Evolutionary conservation across 2,113 vertebrate species (phyloP).

Genomic region (Bolborhynchus lineola): DNA sequence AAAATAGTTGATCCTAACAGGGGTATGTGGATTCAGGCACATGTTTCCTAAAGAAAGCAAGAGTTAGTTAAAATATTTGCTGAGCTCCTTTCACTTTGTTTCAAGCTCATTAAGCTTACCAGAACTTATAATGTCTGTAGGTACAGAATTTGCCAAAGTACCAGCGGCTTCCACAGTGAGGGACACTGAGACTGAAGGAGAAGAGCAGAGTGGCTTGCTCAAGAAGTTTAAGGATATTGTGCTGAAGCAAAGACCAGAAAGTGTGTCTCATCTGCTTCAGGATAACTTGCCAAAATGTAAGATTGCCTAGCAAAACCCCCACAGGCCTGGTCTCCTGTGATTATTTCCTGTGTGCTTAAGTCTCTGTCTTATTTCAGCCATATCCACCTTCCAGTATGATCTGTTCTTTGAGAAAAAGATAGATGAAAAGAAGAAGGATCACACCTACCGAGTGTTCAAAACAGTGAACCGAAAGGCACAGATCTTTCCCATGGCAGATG

Average conservation of each 20-base stretch:
- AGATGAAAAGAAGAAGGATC: constrained; percentile 91
- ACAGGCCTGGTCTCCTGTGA: not conserved
- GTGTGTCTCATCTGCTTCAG: constrained; percentile 91
- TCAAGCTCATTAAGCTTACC: not conserved
- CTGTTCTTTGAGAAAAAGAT: constrained; percentile 95
- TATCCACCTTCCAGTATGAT: constrained; percentile 91
- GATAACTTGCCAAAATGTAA: constrained; percentile 93
- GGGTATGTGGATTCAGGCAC: not conserved
- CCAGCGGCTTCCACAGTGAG: constrained; percentile 56
- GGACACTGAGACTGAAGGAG: constrained; percentile 26
- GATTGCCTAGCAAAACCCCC: not conserved
- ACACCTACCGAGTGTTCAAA: constrained; percentile 96
- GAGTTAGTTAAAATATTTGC: not conserved
- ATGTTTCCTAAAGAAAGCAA: not conserved
- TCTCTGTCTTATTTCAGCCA: constrained; percentile 56
- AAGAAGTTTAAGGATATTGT: constrained; percentile 82
- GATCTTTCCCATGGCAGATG: constrained; percentile 92
- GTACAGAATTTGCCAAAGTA: constrained; percentile 75
- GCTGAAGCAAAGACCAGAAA: constrained; percentile 85
- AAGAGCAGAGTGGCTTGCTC: constrained; percentile 72
- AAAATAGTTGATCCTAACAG: not conserved
- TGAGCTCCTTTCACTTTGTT: not conserved
- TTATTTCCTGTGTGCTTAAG: not conserved
- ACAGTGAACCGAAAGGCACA: constrained; percentile 90
- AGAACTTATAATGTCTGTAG: not conserved